A percentile compares a stretch with the other conserved stretches of the same genome.
These are phyloP conservation scores for Anagyrus pseudococci DNA, from an alignment of 2,888 invertebrate genomes.

Conservation along the genomic window DNA sequence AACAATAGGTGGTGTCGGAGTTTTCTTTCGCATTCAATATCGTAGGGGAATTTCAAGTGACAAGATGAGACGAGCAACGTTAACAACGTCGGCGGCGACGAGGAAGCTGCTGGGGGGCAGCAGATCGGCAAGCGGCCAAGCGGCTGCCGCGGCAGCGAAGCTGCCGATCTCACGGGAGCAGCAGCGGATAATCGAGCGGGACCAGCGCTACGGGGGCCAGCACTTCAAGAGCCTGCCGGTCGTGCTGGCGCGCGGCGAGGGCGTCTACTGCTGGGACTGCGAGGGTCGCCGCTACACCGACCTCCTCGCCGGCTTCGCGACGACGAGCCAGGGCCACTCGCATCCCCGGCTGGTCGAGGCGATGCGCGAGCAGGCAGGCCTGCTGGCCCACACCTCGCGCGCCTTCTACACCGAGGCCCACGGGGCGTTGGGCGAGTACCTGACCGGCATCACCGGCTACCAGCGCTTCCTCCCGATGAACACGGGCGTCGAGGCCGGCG, in stretches of 20 bases:
- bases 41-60: too few species aligned
- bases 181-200: slow-evolving; percentile 64
- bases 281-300: slow-evolving; percentile 81
- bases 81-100: not conserved
- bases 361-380: slow-evolving; percentile 67
- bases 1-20: too few species aligned
- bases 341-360: slow-evolving; percentile 75
- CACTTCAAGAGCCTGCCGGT: slow-evolving; percentile 79
- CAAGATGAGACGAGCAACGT: slow-evolving; percentile 45
- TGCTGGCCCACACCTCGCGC: slow-evolving; percentile 76
- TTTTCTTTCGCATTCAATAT: too few species aligned
- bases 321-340: slow-evolving; percentile 83
- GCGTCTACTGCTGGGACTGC: slow-evolving; percentile 80
- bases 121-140: not conserved
- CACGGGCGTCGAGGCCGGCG: slow-evolving; percentile 82
- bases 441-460: slow-evolving; percentile 75
- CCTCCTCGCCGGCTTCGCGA: slow-evolving; percentile 82
- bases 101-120: slow-evolving; percentile 12
- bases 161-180: slow-evolving; percentile 44
- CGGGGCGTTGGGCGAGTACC: slow-evolving; percentile 76
- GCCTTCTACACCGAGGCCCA: slow-evolving; percentile 79
- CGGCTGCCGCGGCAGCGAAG: too few species aligned
- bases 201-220: slow-evolving; percentile 72
- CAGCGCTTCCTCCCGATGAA: slow-evolving; percentile 86
- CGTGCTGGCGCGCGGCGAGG: slow-evolving; percentile 71